Evolutionary conservation across 2,113 vertebrate genomes (phyloP).

Genomic region (Neoarius graeffei): DNA sequence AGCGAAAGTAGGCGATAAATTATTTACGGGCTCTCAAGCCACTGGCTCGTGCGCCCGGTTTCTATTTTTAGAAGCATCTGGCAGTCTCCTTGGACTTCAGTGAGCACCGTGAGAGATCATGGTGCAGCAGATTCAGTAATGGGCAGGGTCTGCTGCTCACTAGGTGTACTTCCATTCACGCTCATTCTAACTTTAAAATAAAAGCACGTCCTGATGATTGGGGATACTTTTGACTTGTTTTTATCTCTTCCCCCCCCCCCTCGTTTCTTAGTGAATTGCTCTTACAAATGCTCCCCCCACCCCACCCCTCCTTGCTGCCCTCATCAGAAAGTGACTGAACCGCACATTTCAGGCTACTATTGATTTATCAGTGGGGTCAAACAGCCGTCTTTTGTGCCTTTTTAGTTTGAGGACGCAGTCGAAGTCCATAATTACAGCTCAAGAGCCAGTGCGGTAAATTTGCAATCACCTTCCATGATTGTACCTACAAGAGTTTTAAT

Average conservation of each 20-base stretch:
- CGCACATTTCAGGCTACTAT: not conserved
- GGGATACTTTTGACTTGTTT: not conserved
- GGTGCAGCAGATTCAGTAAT: conserved; percentile 23
- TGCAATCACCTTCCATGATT: not conserved
- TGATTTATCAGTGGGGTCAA: not conserved
- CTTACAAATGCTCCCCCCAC: too few relatives aligned
- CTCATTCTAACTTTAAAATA: not conserved
- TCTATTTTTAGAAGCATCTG: conserved; percentile 45
- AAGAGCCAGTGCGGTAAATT: not conserved
- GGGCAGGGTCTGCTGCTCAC: conserved; percentile 15
- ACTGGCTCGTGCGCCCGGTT: conserved; percentile 17
- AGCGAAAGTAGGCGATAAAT: conserved; percentile 40
- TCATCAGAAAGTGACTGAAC: not conserved
- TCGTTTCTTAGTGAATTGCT: not conserved
- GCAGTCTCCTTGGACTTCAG: conserved; percentile 20
- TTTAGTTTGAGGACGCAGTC: not conserved
- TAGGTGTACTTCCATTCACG: not conserved
- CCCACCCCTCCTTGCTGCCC: not conserved
- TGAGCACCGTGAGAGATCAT: conserved; percentile 5
- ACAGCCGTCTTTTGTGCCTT: not conserved
- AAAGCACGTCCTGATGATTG: not conserved
- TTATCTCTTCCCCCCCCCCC: not conserved
- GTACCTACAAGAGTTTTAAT: not conserved
- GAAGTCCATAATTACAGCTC: not conserved
- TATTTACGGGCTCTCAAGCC: conserved; percentile 47